Base-by-base conservation (phyloP, 2,797 vertebrate genomes). In the Hirundo rustica region DNA sequence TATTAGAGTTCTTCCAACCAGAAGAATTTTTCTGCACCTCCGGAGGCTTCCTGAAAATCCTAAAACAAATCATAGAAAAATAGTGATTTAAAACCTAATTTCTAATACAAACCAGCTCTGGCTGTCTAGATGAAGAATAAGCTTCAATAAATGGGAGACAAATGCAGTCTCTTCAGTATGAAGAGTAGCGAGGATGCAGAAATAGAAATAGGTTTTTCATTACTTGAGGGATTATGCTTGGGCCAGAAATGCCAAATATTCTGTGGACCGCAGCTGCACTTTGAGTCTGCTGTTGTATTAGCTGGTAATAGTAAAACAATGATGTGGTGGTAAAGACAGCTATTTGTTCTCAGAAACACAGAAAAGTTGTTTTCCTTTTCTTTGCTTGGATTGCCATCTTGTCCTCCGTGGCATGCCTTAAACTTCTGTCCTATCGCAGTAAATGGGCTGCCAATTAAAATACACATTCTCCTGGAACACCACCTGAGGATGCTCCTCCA, bases 291-390 rank as follows among this genome's bases (percentile, higher is more conserved):
- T 94, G 94, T 96, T 97, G 96, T 97, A 97, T 98, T 98, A 98
- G 98, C 98, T 97, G 98, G 98, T 98, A 98, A 99, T 98, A 97
- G 96, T 97, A 92, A 97, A 98, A 98, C 98, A 98, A 98, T 98
- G 97, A 97, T 97, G 95, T 95, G 91, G 79, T 92, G 97, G 85
- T 97, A 96, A 92, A 95, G 97, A 95, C 97, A 98, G 98, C 96
- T 97, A 95, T 98, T 98, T 98, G 97, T 94, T 98, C 93, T 95
- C 92, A 92, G 94, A 96, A 95, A 95, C 74, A 95, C 95, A 95
- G 94, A 96, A 96, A 96, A 96, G 96, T 97, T 97, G 55, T 87
- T 92, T 96, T 96, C 83, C 81, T 91, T 95, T 81, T 48, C 95
- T 96, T 95, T 91, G 57, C 87, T 67, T 13, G 88, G 96, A 97